These are phyloP conservation scores for Eristalinus sepulchralis DNA, from an alignment of 2,888 invertebrate species.

Conservation along the genomic window DNA sequence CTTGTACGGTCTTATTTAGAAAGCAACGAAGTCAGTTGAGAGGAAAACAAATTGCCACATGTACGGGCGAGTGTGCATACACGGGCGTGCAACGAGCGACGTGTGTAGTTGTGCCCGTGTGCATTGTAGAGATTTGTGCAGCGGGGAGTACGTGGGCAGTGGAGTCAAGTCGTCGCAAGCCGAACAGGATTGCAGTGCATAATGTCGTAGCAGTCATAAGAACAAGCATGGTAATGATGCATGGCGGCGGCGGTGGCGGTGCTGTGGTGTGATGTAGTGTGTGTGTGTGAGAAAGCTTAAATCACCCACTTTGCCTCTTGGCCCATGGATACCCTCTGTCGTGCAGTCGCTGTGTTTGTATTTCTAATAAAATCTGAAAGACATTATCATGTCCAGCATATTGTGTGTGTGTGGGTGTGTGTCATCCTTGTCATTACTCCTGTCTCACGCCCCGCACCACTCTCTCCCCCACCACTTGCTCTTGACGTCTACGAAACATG, in stretches of 20 bases:
- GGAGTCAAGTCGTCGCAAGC: constrained; percentile 40
- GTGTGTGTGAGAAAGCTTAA: constrained; percentile 12
- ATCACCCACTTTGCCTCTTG: constrained; percentile 4
- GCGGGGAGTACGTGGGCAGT: constrained; percentile 20
- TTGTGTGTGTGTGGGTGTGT: constrained; percentile 15
- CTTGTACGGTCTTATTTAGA: constrained; percentile 25
- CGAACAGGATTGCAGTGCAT: constrained; percentile 37
- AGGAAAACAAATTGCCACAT: constrained; percentile 55
- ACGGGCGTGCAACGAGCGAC: background rate
- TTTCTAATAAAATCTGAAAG: constrained; percentile 55
- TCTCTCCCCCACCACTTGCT: background rate
- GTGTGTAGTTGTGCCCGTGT: background rate
- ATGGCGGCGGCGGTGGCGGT: background rate
- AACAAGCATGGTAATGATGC: constrained; percentile 33
- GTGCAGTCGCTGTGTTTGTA: constrained; percentile 8
- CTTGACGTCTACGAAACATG: constrained; percentile 10
- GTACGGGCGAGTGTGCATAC: background rate
- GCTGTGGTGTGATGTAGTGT: background rate
- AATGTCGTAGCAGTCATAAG: constrained; percentile 49
- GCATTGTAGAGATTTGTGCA: constrained; percentile 18
- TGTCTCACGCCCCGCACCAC: constrained; percentile 19
- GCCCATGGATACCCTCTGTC: background rate
- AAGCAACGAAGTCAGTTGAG: constrained; percentile 55
- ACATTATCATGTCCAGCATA: constrained; percentile 58
- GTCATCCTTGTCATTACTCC: background rate